phyloP scores from a whole-genome alignment of 2,113 vertebrate species.

The Ailurus styani region DNA sequence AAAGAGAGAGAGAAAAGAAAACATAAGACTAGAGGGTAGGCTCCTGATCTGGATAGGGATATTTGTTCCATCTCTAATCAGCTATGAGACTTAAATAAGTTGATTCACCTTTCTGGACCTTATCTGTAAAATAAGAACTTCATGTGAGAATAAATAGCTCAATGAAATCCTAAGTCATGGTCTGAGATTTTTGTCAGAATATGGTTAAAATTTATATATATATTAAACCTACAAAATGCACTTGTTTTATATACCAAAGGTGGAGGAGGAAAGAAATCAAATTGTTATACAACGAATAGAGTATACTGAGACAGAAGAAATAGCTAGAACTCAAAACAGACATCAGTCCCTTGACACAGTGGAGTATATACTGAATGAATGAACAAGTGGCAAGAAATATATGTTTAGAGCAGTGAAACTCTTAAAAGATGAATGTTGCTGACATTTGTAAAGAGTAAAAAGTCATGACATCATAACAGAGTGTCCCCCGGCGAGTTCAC shows the following conservation, averaged over 20 bases:
- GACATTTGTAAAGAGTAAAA: slow-evolving; percentile 74
- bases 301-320: slow-evolving; percentile 19
- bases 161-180: not conserved
- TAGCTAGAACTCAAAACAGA: not conserved
- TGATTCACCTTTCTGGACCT: not conserved
- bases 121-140: not conserved
- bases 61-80: not conserved
- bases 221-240: not conserved
- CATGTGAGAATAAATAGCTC: not conserved
- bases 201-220: not conserved
- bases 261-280: not conserved
- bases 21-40: not conserved
- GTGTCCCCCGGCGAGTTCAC: slow-evolving; percentile 45
- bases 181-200: not conserved
- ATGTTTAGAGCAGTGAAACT: slow-evolving; percentile 39
- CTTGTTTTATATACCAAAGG: not conserved
- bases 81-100: not conserved
- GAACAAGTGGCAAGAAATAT: slow-evolving; percentile 50
- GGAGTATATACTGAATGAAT: slow-evolving; percentile 35
- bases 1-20: not conserved
- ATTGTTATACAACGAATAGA: not conserved
- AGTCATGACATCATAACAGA: slow-evolving; percentile 74
- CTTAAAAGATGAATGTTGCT: slow-evolving; percentile 67
- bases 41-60: not conserved
- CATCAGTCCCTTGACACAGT: slow-evolving; percentile 18